These are phyloP conservation scores for Rhinatrema bivittatum DNA, from an alignment of 2,797 vertebrate species.

Conservation along the genomic window DNA sequence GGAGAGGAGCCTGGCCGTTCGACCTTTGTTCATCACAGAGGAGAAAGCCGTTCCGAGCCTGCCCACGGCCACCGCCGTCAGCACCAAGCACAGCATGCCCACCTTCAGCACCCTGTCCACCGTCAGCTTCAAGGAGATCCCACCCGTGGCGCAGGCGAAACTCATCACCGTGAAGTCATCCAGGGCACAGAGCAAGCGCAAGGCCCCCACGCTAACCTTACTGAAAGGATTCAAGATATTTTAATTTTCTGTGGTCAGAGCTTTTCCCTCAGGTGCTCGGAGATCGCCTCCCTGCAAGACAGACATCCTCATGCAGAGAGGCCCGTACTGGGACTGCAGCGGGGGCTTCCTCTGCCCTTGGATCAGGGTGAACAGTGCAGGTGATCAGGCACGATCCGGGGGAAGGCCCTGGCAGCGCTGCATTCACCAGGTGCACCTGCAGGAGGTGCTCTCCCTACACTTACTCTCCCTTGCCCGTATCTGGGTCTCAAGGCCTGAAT, in stretches of 20 bases:
- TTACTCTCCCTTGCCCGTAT: too few relatives aligned
- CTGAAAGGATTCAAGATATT: slow-evolving; percentile 93
- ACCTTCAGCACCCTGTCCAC: slow-evolving; percentile 55
- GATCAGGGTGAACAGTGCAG: background rate
- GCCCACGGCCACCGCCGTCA: slow-evolving; percentile 27
- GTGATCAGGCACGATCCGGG: background rate
- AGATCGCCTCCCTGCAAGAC: accelerated
- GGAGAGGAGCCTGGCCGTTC: slow-evolving; percentile 31
- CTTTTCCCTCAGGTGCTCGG: too few relatives aligned
- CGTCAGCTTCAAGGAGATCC: slow-evolving; percentile 75
- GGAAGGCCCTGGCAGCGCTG: too few relatives aligned
- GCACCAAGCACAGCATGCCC: slow-evolving; percentile 48
- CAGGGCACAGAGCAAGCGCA: slow-evolving; percentile 83
- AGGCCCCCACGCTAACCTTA: slow-evolving; percentile 78
- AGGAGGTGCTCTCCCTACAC: too few relatives aligned
- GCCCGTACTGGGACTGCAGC: accelerated
- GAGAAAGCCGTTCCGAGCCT: slow-evolving; percentile 54
- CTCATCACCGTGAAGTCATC: slow-evolving; percentile 85
- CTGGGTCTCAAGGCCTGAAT: too few relatives aligned
- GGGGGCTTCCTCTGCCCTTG: background rate
- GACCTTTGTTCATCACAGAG: slow-evolving; percentile 67
- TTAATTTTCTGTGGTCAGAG: too few relatives aligned
- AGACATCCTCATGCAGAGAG: background rate
- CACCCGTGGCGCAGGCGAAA: slow-evolving; percentile 78
- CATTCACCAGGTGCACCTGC: too few relatives aligned